Evolutionary conservation across 2,888 invertebrate species (phyloP).

Genomic region (Monochamus alternatus): DNA sequence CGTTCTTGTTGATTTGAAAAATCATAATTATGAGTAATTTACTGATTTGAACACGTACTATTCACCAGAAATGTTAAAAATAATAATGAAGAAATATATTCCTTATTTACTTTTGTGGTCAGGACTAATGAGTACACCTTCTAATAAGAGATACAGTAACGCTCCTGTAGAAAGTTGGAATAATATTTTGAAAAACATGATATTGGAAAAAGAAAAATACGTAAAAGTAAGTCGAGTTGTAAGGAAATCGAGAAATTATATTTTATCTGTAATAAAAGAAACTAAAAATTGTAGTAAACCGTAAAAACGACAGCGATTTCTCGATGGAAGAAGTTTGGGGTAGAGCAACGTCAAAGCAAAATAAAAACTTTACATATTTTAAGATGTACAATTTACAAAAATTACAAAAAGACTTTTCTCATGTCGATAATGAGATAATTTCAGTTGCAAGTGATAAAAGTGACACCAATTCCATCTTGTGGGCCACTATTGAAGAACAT

Average conservation of each 20-base stretch:
- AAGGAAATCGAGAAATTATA: too few species aligned
- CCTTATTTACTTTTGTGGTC: slow-evolving; percentile 29
- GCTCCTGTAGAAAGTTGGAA: too few species aligned
- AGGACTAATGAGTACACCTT: slow-evolving; percentile 3
- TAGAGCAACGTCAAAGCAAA: background rate
- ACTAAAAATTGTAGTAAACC: too few species aligned
- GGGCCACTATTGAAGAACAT: slow-evolving; percentile 22
- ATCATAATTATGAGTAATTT: background rate
- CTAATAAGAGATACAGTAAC: slow-evolving; percentile 17
- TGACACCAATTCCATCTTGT: background rate
- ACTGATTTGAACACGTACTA: too few species aligned
- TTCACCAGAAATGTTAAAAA: too few species aligned
- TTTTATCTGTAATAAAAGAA: too few species aligned
- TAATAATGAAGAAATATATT: too few species aligned
- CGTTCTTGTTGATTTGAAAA: background rate
- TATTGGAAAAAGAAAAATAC: too few species aligned
- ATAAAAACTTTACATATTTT: slow-evolving; percentile 10
- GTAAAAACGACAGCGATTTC: background rate
- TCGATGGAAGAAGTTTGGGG: slow-evolving; percentile 15
- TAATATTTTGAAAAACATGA: too few species aligned
- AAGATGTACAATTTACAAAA: slow-evolving; percentile 21
- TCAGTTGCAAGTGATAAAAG: background rate
- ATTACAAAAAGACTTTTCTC: background rate
- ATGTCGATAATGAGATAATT: slow-evolving; percentile 5
- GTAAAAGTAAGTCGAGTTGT: too few species aligned